Percentiles rank a stretch among this genome's conserved stretches.
Conservation (phyloP, 2,797 vertebrate species). For the Tapera naevia region DNA sequence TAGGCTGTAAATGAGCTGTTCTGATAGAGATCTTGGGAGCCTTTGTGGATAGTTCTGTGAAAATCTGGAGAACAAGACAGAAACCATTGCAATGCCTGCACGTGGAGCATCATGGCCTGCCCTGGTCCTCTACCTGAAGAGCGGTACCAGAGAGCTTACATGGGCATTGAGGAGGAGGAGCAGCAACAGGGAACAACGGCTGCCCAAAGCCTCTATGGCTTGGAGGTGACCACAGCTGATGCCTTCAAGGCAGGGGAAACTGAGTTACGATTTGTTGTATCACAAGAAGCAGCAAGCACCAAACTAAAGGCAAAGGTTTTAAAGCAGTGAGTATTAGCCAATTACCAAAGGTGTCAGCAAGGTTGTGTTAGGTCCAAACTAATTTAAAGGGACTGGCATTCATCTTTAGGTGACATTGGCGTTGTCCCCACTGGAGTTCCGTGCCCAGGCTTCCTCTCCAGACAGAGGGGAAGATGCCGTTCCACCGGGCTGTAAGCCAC, state of each 20-base stretch:
- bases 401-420: too few relatives aligned
- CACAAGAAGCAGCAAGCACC: not conserved
- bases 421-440: too few relatives aligned
- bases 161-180: not conserved
- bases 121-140: not conserved
- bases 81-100: not conserved
- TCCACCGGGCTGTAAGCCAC: too few relatives aligned
- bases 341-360: too few relatives aligned
- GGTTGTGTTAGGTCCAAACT: too few relatives aligned
- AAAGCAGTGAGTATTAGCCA: too few relatives aligned
- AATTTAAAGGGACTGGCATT: too few relatives aligned
- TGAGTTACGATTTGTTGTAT: rapidly evolving
- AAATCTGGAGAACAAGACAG: not conserved
- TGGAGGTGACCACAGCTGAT: not conserved
- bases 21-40: not conserved
- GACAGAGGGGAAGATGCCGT: too few relatives aligned
- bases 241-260: not conserved
- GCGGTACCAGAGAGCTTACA: not conserved
- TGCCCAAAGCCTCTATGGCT: not conserved
- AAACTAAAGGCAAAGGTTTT: too few relatives aligned
- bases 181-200: not conserved
- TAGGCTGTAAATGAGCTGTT: not conserved
- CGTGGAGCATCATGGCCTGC: rapidly evolving
- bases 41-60: not conserved
- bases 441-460: too few relatives aligned